Evolutionary conservation across 2,888 invertebrate species (phyloP), one percentile per base, ranked within the genome.

Genomic region (Nezara viridula): DNA sequence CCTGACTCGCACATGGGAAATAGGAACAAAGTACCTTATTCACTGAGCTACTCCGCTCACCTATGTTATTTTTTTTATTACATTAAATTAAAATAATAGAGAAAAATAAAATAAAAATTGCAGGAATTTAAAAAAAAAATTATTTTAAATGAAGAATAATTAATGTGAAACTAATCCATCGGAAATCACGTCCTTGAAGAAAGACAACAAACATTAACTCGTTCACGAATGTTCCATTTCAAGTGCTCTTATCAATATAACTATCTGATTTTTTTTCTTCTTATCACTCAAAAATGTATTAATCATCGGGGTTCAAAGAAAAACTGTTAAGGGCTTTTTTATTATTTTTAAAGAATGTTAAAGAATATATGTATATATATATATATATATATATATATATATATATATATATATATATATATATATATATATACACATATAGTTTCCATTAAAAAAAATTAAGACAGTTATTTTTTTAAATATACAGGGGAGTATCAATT

Each of bases 171-270:
- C 7, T 21, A 73, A 73, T 73, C 32, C 12, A 73, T 73, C 66
- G 7, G 9, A 73, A 73, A 73, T 37, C 19, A 73, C 37, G 66
- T 32, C 66, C 66, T 73, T 73, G 66, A 21, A 73, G 66, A 21
- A 73, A 73, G 37, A 37, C 66, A 73, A 73, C 66, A 73, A 73
- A 73, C 32, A 37, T 73, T 73, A 19, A 37, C 66, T 73, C 19
- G 32, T 19, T 21, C 19, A 73, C 19, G 37, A 73, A 37, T 21
- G 24, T 14, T 19, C 32, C 6, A 37, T 5, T 73, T 73, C 14
- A 73, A 73, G 66, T 73, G 66, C 32, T 21, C 19, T 73, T 73
- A 73, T 73, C 66, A 37, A 73, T 37, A 0, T 37, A 19, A 73
- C 37, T 5, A 73, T 37, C 4, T 32, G 27, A 32, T 27, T 60